Conservation (phyloP, 2,888 invertebrate species). For the Amiota communis region DNA sequence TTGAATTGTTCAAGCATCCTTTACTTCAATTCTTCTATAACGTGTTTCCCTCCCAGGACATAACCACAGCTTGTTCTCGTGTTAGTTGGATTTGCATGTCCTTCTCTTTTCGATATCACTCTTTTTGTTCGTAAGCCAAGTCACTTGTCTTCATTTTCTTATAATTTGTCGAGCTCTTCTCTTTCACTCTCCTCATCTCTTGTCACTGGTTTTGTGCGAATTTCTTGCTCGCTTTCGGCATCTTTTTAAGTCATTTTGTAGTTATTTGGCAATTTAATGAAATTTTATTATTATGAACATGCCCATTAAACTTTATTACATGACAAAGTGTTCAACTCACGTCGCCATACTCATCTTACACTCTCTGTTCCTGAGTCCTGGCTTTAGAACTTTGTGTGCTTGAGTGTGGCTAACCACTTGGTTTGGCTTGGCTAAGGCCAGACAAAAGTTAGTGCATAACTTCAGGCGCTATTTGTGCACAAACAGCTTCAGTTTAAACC, state of each 20-base stretch:
- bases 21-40: slow-evolving; percentile 16
- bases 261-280: slow-evolving; percentile 60
- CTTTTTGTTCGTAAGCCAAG: background rate
- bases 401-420: slow-evolving; percentile 16
- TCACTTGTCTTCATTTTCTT: slow-evolving; percentile 58
- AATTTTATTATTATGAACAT: slow-evolving; percentile 69
- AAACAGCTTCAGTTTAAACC: background rate
- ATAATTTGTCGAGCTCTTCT: slow-evolving; percentile 51
- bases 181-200: slow-evolving; percentile 36
- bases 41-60: slow-evolving; percentile 14
- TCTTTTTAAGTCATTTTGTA: slow-evolving; percentile 13
- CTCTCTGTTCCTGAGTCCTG: slow-evolving; percentile 21
- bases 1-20: slow-evolving; percentile 62
- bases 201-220: slow-evolving; percentile 30
- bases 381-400: slow-evolving; percentile 34
- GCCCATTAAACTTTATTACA: slow-evolving; percentile 69
- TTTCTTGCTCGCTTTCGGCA: background rate
- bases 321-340: slow-evolving; percentile 48
- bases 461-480: slow-evolving; percentile 16
- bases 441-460: slow-evolving; percentile 56
- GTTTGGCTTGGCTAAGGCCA: slow-evolving; percentile 33
- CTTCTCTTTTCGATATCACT: background rate
- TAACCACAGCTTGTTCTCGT: slow-evolving; percentile 11
- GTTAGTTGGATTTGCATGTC: slow-evolving; percentile 35
- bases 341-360: slow-evolving; percentile 33